Base-by-base conservation (phyloP, 2,797 vertebrate species). In the Anomalospiza imberbis region DNA sequence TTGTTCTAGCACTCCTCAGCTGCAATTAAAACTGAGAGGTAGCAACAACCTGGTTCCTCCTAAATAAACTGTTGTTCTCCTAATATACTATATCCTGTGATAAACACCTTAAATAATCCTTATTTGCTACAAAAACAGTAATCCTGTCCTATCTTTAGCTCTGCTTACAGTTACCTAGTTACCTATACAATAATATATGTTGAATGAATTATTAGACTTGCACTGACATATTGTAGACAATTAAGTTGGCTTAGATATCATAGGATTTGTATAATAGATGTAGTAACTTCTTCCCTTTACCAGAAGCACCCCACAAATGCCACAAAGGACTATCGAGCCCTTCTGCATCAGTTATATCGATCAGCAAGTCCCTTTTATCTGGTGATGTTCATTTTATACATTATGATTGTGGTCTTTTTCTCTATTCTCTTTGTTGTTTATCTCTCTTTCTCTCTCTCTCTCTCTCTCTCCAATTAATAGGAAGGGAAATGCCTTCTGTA, bases 241-340 rank as follows among this genome's bases (percentile, higher is more conserved):
- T 32, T 75, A 76, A 44, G 7, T 11, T 60, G 40, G 25, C 44
- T 55, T 63, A 70, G 19, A 42, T 29, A 38, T 31, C 17, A 19
- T 1, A 50, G 36, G 22, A 54, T 71, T 55, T 61, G 22, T 57
- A n/a, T n/a, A 47, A 19, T 6, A 44, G 3, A 8, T 0, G 0
- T 9, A 77, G 12, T 5, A 54, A 58, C 54, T 66, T 66, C 31
- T 73, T 77, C 47, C 17, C 19, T 74, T 67, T 26, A 51, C 7
- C 42, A 42, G 24, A 75, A 82, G 3, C 12, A 19, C 21, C 14
- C 31, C 1, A 4, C 6, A 93, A 81, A 80, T 26, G 12, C 32
- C 44, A 62, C 34, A 34, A 66, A 67, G n/a, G 24, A 65, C 40
- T 45, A 17, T 54, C 24, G 2, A 71, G 45, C n/a, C 14, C 26